phyloP scores from a whole-genome alignment of 2,113 vertebrate species.

The Dasyurus viverrinus region DNA sequence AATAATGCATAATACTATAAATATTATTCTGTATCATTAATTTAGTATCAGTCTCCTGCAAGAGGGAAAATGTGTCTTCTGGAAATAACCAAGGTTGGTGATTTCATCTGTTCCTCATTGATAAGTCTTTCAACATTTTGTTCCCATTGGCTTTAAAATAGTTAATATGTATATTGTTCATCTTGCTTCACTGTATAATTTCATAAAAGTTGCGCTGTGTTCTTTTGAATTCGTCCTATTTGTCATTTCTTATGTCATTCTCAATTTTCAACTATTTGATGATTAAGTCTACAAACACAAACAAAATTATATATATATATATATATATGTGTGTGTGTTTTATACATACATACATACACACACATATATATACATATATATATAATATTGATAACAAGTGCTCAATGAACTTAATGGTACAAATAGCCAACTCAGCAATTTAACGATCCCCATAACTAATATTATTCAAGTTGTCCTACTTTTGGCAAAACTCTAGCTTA shows the following conservation, averaged over 20 bases:
- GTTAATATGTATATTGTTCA: neutral
- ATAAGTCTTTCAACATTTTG: neutral
- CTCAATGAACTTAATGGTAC: neutral
- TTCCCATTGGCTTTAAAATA: neutral
- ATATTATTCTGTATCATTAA: neutral
- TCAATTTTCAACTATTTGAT: neutral
- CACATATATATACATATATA: no score
- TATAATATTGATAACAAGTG: neutral
- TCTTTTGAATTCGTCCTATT: neutral
- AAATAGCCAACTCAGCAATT: neutral
- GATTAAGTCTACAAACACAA: neutral
- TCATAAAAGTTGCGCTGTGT: neutral
- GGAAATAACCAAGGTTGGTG: neutral
- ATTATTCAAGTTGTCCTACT: neutral
- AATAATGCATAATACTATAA: neutral
- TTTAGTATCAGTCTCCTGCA: no score
- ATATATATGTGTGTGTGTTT: no score
- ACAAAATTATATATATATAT: no score
- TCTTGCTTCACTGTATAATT: neutral
- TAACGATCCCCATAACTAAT: neutral
- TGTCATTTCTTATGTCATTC: neutral
- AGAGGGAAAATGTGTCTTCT: neutral
- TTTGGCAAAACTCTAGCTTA: neutral
- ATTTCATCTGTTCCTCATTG: neutral
- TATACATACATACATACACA: no score